Evolutionary conservation across 2,797 vertebrate species (phyloP).

Genomic region (Artibeus jamaicensis): DNA sequence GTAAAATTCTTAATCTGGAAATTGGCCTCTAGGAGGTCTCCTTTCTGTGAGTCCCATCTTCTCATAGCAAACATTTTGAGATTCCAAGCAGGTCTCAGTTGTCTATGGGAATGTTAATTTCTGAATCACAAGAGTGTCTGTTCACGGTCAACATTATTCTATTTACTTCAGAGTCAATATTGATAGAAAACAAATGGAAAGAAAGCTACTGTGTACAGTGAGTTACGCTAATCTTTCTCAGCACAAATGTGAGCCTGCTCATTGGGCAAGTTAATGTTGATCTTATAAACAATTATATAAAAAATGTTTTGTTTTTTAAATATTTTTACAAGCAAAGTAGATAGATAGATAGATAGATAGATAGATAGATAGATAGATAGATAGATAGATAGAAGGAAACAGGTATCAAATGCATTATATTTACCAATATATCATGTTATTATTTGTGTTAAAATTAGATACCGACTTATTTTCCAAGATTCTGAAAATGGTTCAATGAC

Average conservation of each 20-base stretch:
- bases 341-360: neutral
- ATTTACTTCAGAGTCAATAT: neutral
- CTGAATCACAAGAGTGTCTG: neutral
- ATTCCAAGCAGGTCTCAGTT: neutral
- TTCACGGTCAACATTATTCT: neutral
- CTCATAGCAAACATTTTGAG: neutral
- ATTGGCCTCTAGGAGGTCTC: neutral
- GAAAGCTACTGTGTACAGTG: neutral
- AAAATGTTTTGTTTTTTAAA: neutral
- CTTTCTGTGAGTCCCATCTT: neutral
- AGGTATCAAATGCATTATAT: neutral
- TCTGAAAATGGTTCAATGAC: neutral
- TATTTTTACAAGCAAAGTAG: neutral
- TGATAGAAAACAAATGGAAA: neutral
- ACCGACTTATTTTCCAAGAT: neutral
- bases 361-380: neutral
- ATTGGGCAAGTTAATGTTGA: neutral
- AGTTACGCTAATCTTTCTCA: neutral
- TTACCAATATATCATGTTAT: neutral
- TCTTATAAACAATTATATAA: neutral
- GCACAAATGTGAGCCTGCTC: neutral
- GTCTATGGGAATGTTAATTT: neutral
- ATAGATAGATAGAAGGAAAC: neutral
- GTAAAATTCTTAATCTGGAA: neutral
- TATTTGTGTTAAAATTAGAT: neutral